A percentile compares a stretch with the other conserved stretches of the same genome.
These are phyloP conservation scores for Synodontis membranacea DNA, from an alignment of 2,113 vertebrate genomes.

Conservation along the genomic window DNA sequence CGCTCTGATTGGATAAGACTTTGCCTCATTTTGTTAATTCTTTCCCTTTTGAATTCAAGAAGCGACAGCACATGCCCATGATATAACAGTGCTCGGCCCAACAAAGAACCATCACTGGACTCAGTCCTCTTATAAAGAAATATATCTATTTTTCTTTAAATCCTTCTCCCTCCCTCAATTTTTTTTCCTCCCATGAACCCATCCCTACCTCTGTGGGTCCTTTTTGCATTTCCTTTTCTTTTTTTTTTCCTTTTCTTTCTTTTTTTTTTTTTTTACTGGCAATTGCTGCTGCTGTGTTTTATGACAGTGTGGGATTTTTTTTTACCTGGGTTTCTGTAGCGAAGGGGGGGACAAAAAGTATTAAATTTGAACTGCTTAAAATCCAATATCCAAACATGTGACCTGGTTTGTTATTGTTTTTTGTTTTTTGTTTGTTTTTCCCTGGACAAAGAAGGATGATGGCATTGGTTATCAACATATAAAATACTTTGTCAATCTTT, in stretches of 20 bases:
- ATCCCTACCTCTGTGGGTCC: slow-evolving; percentile 31
- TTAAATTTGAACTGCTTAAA: slow-evolving; percentile 94
- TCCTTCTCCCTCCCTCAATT: slow-evolving; percentile 61
- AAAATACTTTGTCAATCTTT: slow-evolving; percentile 15
- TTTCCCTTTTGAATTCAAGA: slow-evolving; percentile 83
- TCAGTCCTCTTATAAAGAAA: slow-evolving; percentile 81
- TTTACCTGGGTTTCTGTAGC: slow-evolving; percentile 94
- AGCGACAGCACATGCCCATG: slow-evolving; percentile 81
- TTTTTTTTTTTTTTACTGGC: slow-evolving; percentile 72
- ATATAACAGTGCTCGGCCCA: slow-evolving; percentile 60
- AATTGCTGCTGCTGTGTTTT: slow-evolving; percentile 99
- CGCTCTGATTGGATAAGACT: slow-evolving; percentile 90
- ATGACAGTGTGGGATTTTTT: slow-evolving; percentile 87
- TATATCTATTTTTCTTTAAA: slow-evolving; percentile 72
- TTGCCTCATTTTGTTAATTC: slow-evolving; percentile 76
- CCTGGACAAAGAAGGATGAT: background rate
- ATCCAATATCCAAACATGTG: slow-evolving; percentile 69
- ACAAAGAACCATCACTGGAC: slow-evolving; percentile 71
- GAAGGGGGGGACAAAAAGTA: slow-evolving; percentile 77
- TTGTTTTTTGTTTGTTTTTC: background rate
- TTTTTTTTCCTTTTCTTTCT: slow-evolving; percentile 57
- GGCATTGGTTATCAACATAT: slow-evolving; percentile 3
- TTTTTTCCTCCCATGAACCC: slow-evolving; percentile 17
- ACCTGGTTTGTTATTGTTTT: slow-evolving; percentile 57
- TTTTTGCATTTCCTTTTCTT: slow-evolving; percentile 45